phyloP scores from a whole-genome alignment of 2,113 vertebrate species.

The Platichthys flesus region DNA sequence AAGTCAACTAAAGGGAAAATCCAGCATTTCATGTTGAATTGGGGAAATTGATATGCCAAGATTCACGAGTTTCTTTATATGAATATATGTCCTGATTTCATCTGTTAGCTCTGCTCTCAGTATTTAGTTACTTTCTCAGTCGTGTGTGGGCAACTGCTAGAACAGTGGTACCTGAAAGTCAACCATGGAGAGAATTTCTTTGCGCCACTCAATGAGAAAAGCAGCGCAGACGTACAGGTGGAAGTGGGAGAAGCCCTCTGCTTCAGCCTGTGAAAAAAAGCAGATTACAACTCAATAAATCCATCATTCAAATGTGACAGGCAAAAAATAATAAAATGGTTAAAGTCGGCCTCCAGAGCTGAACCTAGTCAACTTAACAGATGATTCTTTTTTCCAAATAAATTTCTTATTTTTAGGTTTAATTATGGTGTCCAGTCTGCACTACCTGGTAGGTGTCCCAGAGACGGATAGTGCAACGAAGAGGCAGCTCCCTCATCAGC shows the following conservation, averaged over 20 bases:
- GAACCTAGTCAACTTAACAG: not conserved
- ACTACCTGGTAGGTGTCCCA: slow-evolving; percentile 98
- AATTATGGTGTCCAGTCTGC: too few species aligned
- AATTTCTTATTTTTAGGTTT: too few species aligned
- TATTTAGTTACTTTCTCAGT: not conserved
- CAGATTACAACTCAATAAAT: not conserved
- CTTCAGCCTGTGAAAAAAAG: slow-evolving; percentile 85
- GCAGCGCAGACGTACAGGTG: slow-evolving; percentile 95
- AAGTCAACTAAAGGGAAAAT: too few species aligned
- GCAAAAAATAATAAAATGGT: not conserved
- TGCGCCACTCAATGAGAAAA: slow-evolving; percentile 95
- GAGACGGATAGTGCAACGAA: slow-evolving; percentile 91
- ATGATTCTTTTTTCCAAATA: too few species aligned
- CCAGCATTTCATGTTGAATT: not conserved
- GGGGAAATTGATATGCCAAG: too few species aligned
- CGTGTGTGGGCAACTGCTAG: not conserved
- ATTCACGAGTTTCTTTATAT: too few species aligned
- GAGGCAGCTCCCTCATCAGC: slow-evolving; percentile 94
- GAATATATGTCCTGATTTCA: too few species aligned
- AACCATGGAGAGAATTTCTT: slow-evolving; percentile 93
- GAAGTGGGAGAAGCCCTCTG: slow-evolving; percentile 95
- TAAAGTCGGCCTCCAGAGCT: not conserved
- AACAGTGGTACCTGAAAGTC: slow-evolving; percentile 89
- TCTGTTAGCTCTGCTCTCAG: not conserved
- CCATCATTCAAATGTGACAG: not conserved